Conservation (phyloP, 2,113 vertebrate species). For the Kobus ellipsiprymnus region DNA sequence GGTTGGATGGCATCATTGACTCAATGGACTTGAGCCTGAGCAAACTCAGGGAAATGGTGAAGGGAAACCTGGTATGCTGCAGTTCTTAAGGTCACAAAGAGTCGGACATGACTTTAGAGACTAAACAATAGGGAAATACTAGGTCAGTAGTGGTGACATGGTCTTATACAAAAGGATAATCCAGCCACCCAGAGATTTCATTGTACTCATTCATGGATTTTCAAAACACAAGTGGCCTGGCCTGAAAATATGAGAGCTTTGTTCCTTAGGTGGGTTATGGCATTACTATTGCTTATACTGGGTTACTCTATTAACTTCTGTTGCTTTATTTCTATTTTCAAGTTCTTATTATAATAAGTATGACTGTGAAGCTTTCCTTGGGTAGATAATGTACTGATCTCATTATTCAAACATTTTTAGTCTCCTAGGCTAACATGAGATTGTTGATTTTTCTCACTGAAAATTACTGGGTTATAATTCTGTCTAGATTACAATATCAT, state of each 20-base stretch:
- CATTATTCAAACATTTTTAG: neutral
- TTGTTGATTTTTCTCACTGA: neutral
- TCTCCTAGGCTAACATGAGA: neutral
- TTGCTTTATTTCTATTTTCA: neutral
- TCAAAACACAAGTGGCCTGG: neutral
- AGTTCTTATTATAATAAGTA: neutral
- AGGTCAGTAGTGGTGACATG: neutral
- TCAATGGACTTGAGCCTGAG: neutral
- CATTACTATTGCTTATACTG: neutral
- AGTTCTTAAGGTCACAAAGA: neutral
- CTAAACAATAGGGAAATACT: neutral
- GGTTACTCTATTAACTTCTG: neutral
- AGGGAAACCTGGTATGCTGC: neutral
- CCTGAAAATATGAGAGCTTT: neutral
- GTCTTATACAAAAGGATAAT: neutral
- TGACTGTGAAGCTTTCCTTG: neutral
- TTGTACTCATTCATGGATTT: neutral
- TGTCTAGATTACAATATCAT: neutral
- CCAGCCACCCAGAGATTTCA: neutral
- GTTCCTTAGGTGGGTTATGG: neutral
- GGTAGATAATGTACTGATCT: neutral
- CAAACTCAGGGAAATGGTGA: neutral
- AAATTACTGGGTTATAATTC: neutral
- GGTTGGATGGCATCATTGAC: neutral
- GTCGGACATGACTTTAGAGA: accelerated